A percentile compares a stretch with the other conserved stretches of the same genome.
These are phyloP conservation scores for Stenichneumon culpator DNA, from an alignment of 2,888 invertebrate genomes.

Conservation along the genomic window DNA sequence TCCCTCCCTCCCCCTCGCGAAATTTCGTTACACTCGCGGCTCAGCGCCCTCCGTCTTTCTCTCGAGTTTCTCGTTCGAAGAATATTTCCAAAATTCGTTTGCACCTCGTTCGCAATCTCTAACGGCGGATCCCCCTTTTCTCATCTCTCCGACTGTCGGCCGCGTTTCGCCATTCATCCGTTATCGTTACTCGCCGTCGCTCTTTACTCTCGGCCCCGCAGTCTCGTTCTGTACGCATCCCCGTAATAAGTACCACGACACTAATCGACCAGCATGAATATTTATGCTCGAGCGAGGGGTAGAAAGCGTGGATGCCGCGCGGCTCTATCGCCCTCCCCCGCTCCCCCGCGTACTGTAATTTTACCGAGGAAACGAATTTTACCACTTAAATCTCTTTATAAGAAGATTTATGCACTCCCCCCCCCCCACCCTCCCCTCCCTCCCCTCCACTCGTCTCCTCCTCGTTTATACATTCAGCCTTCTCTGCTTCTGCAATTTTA, in stretches of 20 bases:
- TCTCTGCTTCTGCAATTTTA: background rate
- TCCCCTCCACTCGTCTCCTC: background rate
- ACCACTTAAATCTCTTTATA: slow-evolving; percentile 54
- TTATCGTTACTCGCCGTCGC: slow-evolving; percentile 37
- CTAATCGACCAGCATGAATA: slow-evolving; percentile 62
- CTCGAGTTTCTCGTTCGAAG: slow-evolving; percentile 33
- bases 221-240: slow-evolving; percentile 37
- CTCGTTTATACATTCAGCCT: background rate
- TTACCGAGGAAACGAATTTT: slow-evolving; percentile 43
- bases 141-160: slow-evolving; percentile 22
- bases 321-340: background rate
- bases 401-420: slow-evolving; percentile 48
- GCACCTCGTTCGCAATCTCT: background rate
- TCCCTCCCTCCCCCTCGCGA: background rate
- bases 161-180: slow-evolving; percentile 38
- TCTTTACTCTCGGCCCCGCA: slow-evolving; percentile 23
- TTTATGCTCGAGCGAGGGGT: slow-evolving; percentile 40
- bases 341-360: slow-evolving; percentile 29
- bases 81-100: slow-evolving; percentile 40
- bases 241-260: slow-evolving; percentile 57
- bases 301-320: background rate
- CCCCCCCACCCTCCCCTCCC: background rate
- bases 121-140: background rate
- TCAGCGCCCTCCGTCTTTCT: slow-evolving; percentile 1
- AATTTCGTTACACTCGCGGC: background rate